Percentiles rank a stretch among this genome's conserved stretches.
These are phyloP conservation scores for Cephus spinipes DNA, from an alignment of 2,888 invertebrate genomes.

Conservation along the genomic window DNA sequence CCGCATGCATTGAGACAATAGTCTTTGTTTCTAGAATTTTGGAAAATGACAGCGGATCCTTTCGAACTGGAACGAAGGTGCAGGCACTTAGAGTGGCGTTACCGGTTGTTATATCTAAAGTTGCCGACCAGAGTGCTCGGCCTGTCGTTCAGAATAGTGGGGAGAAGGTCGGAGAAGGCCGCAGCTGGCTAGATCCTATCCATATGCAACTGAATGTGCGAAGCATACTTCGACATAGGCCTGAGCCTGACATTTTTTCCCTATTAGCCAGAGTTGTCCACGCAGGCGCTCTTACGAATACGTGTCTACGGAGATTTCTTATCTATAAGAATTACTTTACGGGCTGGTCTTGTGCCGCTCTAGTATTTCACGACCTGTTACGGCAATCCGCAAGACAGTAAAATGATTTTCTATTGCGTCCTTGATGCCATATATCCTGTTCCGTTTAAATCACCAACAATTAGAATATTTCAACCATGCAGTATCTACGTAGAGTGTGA, in stretches of 20 bases:
- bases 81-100: conserved; percentile 23
- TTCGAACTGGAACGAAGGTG: conserved; percentile 25
- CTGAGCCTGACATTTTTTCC: conserved; percentile 14
- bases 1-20: neutral
- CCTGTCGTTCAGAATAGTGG: conserved; percentile 32
- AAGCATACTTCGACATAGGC: conserved; percentile 29
- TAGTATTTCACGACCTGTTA: neutral
- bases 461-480: neutral
- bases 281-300: conserved; percentile 20
- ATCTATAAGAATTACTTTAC: neutral
- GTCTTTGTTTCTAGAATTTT: neutral
- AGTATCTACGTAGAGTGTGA: neutral
- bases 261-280: conserved; percentile 41
- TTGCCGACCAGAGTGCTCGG: conserved; percentile 34
- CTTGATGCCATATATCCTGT: neutral
- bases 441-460: neutral
- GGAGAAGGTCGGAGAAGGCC: conserved; percentile 65
- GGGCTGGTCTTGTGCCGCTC: neutral
- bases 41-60: neutral
- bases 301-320: neutral
- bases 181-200: conserved; percentile 55
- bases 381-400: neutral
- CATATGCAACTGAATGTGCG: conserved; percentile 40
- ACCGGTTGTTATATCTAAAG: conserved; percentile 31
- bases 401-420: neutral